phyloP scores from a whole-genome alignment of 2,113 vertebrate species.

The Rhinoptilus africanus region DNA sequence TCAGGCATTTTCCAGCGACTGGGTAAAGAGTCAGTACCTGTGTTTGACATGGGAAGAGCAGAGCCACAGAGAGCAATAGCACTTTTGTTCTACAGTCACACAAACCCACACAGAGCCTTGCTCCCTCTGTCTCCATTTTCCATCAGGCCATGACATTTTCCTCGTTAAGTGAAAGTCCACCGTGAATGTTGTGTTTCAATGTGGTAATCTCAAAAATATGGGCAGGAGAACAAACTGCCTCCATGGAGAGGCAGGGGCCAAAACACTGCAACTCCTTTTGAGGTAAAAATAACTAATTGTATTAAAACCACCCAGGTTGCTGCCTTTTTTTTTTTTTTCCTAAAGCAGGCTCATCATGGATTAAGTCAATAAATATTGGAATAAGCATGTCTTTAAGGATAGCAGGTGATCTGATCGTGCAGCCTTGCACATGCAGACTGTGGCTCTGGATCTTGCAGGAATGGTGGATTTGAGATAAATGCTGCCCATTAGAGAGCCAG shows the following conservation, averaged over 20 bases:
- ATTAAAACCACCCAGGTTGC: neutral
- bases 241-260: neutral
- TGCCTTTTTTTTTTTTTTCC: neutral
- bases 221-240: neutral
- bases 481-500: neutral
- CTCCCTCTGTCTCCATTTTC: neutral
- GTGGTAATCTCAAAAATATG: neutral
- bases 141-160: neutral
- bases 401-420: neutral
- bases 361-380: neutral
- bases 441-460: neutral
- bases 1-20: neutral
- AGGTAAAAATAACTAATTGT: neutral
- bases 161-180: neutral
- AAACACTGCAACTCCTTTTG: neutral
- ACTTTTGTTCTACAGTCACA: neutral
- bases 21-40: fast-evolving
- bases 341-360: neutral
- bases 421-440: neutral
- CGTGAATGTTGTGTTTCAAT: neutral
- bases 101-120: fast-evolving
- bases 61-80: neutral
- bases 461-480: neutral
- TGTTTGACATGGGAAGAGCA: neutral
- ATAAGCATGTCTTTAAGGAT: neutral